Evolutionary conservation across 1,140 invertebrate genomes (phyloP).

Genomic region (Drosophila pallidifrons): DNA sequence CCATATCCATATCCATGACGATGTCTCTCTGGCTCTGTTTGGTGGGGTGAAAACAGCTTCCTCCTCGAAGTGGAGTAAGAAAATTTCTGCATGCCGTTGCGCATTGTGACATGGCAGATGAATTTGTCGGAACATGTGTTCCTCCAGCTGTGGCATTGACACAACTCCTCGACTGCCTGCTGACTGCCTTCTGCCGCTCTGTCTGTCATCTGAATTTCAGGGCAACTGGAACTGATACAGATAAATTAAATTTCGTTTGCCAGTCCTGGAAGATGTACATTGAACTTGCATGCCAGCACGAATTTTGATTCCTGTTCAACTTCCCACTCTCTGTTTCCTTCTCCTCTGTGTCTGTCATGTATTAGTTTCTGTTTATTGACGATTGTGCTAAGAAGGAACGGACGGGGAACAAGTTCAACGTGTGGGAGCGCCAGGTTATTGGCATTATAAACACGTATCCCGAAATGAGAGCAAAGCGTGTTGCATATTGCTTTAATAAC

Average conservation of each 20-base stretch:
- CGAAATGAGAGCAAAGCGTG: conserved; percentile 25
- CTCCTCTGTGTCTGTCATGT: conserved; percentile 8
- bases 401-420: not conserved
- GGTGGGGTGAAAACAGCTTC: not conserved
- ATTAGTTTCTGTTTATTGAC: conserved; percentile 54
- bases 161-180: conserved; percentile 18
- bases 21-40: not conserved
- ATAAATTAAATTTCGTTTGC: conserved; percentile 79
- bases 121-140: conserved; percentile 83
- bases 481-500: conserved; percentile 56
- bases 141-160: conserved; percentile 63
- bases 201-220: conserved; percentile 19
- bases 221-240: conserved; percentile 75
- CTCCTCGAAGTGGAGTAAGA: not conserved
- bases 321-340: not conserved
- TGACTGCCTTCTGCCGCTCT: not conserved
- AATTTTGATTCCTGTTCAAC: conserved; percentile 65
- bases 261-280: conserved; percentile 44
- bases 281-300: conserved; percentile 77
- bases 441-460: conserved; percentile 76
- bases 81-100: conserved; percentile 80
- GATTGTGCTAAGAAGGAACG: not conserved
- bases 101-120: conserved; percentile 83
- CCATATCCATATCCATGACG: conserved; percentile 47
- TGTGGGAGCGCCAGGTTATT: conserved; percentile 48